A percentile compares a stretch with the other conserved stretches of the same genome.
Evolutionary conservation across 2,888 invertebrate genomes (phyloP).

Genomic region (Rhodophaea formosa): DNA sequence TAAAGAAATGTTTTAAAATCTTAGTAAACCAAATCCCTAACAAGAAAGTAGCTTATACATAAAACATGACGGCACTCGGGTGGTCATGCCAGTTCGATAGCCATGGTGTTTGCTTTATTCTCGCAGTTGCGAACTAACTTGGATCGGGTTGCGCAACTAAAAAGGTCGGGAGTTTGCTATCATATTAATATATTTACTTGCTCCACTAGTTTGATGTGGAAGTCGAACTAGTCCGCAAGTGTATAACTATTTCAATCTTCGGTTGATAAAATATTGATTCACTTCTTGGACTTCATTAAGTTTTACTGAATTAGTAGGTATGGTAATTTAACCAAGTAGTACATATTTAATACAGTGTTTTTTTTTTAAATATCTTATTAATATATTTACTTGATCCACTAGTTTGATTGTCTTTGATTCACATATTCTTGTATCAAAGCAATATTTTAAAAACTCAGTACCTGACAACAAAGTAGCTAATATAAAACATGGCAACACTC

Average conservation of each 20-base stretch:
- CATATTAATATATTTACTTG: conserved; percentile 23
- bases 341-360: too few relatives aligned
- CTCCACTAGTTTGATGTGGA: conserved; percentile 6
- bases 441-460: neutral
- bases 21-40: neutral
- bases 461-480: conserved; percentile 14
- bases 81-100: conserved; percentile 21
- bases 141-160: neutral
- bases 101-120: conserved; percentile 22
- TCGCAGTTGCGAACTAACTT: conserved; percentile 3
- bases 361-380: too few relatives aligned
- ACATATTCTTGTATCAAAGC: too few relatives aligned
- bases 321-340: too few relatives aligned
- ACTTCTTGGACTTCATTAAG: too few relatives aligned
- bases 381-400: too few relatives aligned
- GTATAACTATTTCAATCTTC: too few relatives aligned
- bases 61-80: conserved; percentile 22
- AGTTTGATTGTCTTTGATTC: too few relatives aligned
- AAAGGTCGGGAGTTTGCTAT: conserved; percentile 17
- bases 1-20: neutral
- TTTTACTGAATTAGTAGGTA: too few relatives aligned
- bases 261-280: too few relatives aligned
- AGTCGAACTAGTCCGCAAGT: neutral
- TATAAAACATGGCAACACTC: conserved; percentile 24
- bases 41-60: conserved; percentile 22